Conservation (phyloP, 2,797 vertebrate genomes). For the Salarias fasciatus region DNA sequence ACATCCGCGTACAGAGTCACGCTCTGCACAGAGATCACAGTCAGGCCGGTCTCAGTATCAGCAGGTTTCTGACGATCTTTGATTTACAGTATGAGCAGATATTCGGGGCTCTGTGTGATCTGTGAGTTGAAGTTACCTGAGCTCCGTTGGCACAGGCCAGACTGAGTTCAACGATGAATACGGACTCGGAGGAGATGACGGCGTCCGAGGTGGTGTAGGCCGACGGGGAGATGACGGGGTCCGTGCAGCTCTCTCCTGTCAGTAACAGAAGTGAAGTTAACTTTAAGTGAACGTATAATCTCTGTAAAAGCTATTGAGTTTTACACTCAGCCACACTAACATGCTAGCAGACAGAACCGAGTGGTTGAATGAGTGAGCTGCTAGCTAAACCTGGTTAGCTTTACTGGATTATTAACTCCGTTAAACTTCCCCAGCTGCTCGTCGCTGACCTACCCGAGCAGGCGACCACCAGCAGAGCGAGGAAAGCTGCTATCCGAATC, state of each 20-base stretch:
- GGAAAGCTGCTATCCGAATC: slow-evolving; percentile 70
- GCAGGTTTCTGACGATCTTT: too few species aligned
- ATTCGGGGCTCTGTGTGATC: too few species aligned
- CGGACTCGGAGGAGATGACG: slow-evolving; percentile 92
- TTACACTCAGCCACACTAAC: too few species aligned
- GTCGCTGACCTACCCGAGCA: slow-evolving; percentile 71
- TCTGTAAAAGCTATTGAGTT: too few species aligned
- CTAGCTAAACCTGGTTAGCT: slow-evolving; percentile 42
- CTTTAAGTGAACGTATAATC: too few species aligned
- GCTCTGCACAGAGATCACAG: slow-evolving; percentile 75
- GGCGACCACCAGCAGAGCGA: slow-evolving; percentile 64
- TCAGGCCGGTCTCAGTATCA: too few species aligned
- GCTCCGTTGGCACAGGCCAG: slow-evolving; percentile 91
- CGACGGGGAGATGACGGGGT: slow-evolving; percentile 89
- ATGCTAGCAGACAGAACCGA: background rate
- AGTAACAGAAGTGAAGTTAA: background rate
- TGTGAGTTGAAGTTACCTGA: slow-evolving; percentile 79
- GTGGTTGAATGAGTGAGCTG: background rate
- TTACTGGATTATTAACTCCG: slow-evolving; percentile 9
- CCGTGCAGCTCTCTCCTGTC: slow-evolving; percentile 89
- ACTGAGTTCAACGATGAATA: slow-evolving; percentile 94
- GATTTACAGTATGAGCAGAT: too few species aligned
- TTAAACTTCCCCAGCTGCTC: background rate
- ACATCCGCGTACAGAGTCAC: slow-evolving; percentile 92
- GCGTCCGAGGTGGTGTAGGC: slow-evolving; percentile 95